Percentiles rank a stretch among this genome's conserved stretches.
These are phyloP conservation scores for Ctena decussata DNA, from an alignment of 2,888 invertebrate species.

Conservation along the genomic window DNA sequence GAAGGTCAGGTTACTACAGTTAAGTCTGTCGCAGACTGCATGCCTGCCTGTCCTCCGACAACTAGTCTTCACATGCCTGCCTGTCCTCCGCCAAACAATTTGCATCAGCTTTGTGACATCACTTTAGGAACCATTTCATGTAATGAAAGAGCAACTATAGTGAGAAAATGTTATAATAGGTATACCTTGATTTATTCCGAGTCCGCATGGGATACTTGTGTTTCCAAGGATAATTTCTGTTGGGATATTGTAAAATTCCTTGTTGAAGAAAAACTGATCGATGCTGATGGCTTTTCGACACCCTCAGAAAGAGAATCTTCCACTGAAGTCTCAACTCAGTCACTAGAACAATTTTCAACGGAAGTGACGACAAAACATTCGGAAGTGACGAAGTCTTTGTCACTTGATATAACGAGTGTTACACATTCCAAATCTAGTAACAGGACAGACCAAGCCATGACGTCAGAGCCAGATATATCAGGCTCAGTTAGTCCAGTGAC, in stretches of 20 bases:
- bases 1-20: not conserved
- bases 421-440: not conserved
- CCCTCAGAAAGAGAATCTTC: not conserved
- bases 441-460: not conserved
- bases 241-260: not conserved
- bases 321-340: not conserved
- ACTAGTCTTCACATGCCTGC: conserved; percentile 45
- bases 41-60: conserved; percentile 49
- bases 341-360: not conserved
- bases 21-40: conserved; percentile 15
- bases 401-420: not conserved
- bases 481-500: not conserved
- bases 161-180: conserved; percentile 28
- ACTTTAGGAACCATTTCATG: conserved; percentile 18
- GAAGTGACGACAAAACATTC: not conserved
- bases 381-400: not conserved
- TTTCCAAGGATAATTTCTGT: conserved; percentile 20
- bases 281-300: not conserved
- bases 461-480: not conserved
- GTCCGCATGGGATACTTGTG: conserved; percentile 36
- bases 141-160: conserved; percentile 35
- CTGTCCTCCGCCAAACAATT: conserved; percentile 46
- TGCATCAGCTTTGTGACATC: conserved; percentile 48
- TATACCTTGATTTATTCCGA: conserved; percentile 38
- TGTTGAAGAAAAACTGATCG: not conserved